These are phyloP conservation scores for Meiosimyza platycephala DNA, from an alignment of 2,888 invertebrate species.

Conservation along the genomic window DNA sequence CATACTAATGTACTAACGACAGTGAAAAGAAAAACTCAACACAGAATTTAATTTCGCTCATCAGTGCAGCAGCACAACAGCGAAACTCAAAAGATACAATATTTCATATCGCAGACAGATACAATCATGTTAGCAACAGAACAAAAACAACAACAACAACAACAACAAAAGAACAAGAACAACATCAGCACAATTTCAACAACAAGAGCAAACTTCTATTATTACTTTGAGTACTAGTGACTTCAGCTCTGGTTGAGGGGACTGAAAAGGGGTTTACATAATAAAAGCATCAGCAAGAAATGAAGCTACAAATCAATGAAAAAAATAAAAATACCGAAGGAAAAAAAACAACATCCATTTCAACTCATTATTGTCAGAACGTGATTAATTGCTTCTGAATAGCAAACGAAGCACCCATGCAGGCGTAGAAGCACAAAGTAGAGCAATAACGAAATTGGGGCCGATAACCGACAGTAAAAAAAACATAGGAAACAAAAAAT, in stretches of 20 bases:
- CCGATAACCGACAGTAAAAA: constrained; percentile 6
- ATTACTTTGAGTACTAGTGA: constrained; percentile 8
- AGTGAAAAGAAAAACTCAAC: not conserved
- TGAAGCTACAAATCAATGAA: constrained; percentile 10
- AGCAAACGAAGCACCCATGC: constrained; percentile 32
- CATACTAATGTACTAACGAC: not conserved
- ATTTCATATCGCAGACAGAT: constrained; percentile 20
- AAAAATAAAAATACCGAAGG: not conserved
- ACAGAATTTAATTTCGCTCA: constrained; percentile 13
- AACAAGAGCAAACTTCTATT: constrained; percentile 9
- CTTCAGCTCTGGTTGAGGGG: not conserved
- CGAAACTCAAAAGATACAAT: constrained; percentile 15
- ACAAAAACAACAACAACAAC: not conserved
- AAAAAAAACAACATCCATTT: constrained; percentile 35
- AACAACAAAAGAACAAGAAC: not conserved
- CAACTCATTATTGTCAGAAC: constrained; percentile 54
- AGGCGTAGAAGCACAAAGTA: constrained; percentile 26
- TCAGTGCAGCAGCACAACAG: not conserved
- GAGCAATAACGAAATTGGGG: not conserved
- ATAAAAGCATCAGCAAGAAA: too few species aligned
- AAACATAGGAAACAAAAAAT: constrained; percentile 18
- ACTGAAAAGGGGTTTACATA: too few species aligned
- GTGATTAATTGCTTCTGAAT: constrained; percentile 54
- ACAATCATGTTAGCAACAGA: constrained; percentile 23
- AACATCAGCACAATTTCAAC: constrained; percentile 4